Conservation (phyloP, 2,888 invertebrate genomes). For the Electrophaes corylata region DNA sequence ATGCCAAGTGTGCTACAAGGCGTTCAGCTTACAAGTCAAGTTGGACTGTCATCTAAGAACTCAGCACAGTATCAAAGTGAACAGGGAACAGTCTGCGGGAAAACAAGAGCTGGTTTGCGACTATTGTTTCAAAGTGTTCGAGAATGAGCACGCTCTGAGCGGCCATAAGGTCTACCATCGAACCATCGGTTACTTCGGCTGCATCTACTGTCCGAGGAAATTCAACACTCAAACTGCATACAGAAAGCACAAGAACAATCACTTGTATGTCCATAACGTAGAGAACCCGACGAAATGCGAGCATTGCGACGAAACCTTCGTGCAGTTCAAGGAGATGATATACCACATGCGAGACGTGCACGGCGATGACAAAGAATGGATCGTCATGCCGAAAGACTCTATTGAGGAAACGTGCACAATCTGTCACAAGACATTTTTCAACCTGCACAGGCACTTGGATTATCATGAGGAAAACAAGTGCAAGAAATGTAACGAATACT, state of each 20-base stretch:
- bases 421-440: slow-evolving; percentile 74
- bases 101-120: slow-evolving; percentile 73
- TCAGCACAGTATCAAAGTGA: slow-evolving; percentile 63
- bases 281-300: slow-evolving; percentile 78
- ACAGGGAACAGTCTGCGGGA: slow-evolving; percentile 54
- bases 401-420: slow-evolving; percentile 72
- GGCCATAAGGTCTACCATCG: slow-evolving; percentile 77
- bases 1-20: slow-evolving; percentile 77
- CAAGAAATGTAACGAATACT: slow-evolving; percentile 78
- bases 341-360: slow-evolving; percentile 77
- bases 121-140: slow-evolving; percentile 77
- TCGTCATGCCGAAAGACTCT: slow-evolving; percentile 71
- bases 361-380: slow-evolving; percentile 77
- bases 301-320: slow-evolving; percentile 82
- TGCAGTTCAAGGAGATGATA: slow-evolving; percentile 80
- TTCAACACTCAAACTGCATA: slow-evolving; percentile 78
- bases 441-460: slow-evolving; percentile 70
- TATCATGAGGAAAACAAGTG: slow-evolving; percentile 80
- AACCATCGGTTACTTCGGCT: slow-evolving; percentile 73
- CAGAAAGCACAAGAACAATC: slow-evolving; percentile 80
- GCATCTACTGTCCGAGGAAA: slow-evolving; percentile 78
- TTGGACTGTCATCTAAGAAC: slow-evolving; percentile 76
- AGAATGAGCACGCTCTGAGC: slow-evolving; percentile 69
- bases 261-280: slow-evolving; percentile 67
- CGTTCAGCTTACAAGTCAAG: slow-evolving; percentile 79